Percentiles rank a stretch among this genome's conserved stretches.
phyloP scores from a whole-genome alignment of 1,140 invertebrate species.

The Magallana gigas region DNA sequence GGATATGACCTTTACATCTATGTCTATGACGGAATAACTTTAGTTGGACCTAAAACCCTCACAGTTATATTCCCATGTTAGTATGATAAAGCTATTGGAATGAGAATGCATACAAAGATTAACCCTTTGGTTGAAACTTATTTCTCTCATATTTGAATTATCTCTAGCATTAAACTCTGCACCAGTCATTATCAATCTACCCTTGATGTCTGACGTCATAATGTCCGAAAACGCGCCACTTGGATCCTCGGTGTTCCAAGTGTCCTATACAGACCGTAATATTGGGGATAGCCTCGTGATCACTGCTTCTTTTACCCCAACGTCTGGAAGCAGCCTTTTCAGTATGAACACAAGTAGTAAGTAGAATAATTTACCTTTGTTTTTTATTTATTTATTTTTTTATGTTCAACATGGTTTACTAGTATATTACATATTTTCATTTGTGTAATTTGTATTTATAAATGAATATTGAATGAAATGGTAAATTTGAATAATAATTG shows the following conservation, averaged over 20 bases:
- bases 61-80: slow-evolving; percentile 39
- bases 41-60: slow-evolving; percentile 45
- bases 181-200: slow-evolving; percentile 44
- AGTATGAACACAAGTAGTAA: background rate
- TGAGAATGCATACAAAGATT: too few relatives aligned
- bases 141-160: too few relatives aligned
- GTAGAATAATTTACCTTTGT: background rate
- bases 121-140: too few relatives aligned
- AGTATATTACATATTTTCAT: too few relatives aligned
- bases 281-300: slow-evolving; percentile 18
- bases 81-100: background rate
- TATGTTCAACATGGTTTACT: background rate
- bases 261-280: slow-evolving; percentile 42
- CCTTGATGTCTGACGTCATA: slow-evolving; percentile 21
- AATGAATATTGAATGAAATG: too few relatives aligned
- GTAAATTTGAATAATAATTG: too few relatives aligned
- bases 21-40: slow-evolving; percentile 35
- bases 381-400: too few relatives aligned
- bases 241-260: slow-evolving; percentile 35
- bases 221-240: slow-evolving; percentile 46
- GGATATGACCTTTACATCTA: slow-evolving; percentile 44
- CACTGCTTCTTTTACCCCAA: slow-evolving; percentile 29
- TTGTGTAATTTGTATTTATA: too few relatives aligned
- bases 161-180: slow-evolving; percentile 37
- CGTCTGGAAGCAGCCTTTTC: slow-evolving; percentile 30